Evolutionary conservation across 2,888 invertebrate genomes (phyloP), one percentile per base, ranked within the genome.

Genomic region (Catocala sponsa): DNA sequence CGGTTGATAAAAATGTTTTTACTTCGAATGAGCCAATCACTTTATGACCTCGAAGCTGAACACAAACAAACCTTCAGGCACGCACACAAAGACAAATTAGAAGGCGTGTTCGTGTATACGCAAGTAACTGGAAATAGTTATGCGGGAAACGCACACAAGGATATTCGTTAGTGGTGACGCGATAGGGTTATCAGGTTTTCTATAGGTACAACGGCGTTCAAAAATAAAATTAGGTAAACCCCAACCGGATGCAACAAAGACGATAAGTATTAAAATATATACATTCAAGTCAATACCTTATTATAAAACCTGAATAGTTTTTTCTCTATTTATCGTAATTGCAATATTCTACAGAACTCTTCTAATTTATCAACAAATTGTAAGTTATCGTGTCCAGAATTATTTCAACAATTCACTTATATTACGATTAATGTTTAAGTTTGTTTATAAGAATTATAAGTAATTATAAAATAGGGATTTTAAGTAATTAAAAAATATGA

Each of bases 71-170:
- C 78, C 72, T 76, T 69, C 78, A 65, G 64, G 65, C 78, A 79
- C 87, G 80, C 86, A 85, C 78, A 77, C 76, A 69, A 52, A 33
- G 38, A 56, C 61, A 82, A 38, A 68, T 65, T 75, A 75, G 88
- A 84, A 90, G 92, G 92, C 84, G 90, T 92, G 92, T 90, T 88
- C 87, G 63, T 85, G 72, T 89, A 83, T 79, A 70, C 87, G 77
- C 89, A 89, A 80, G 63, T 65, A 74, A 85, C 74, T 81, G 78
- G 74, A 72, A 72, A 81, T 90, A 76, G 59, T 69, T 81, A 88
- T 79, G 80, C 77, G 76, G 79, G 71, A 74, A 80, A 80, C 76
- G 63, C 86, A 88, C 86, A 90, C 85, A 78, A 75, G 72, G 72
- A 80, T 72, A 71, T 58, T 73, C 54, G 60, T 73, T 66, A 82